phyloP scores from a whole-genome alignment of 2,113 vertebrate species.

The Dendropsophus ebraccatus region DNA sequence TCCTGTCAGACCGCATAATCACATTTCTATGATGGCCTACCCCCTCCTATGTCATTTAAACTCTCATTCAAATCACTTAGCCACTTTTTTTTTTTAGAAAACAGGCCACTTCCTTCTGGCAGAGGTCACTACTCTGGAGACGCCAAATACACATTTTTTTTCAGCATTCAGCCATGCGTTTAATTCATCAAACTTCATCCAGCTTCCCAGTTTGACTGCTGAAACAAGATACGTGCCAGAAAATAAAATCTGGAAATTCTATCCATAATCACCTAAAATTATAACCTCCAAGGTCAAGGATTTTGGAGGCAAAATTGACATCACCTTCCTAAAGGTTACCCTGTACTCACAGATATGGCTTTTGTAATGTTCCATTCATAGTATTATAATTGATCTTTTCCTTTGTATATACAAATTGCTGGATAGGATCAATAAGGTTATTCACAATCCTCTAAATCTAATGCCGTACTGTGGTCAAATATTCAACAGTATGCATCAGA shows the following conservation, averaged over 20 bases:
- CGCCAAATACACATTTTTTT: neutral
- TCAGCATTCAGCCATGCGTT: neutral
- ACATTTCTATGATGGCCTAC: neutral
- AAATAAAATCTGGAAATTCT: neutral
- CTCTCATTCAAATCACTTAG: neutral
- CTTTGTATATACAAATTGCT: neutral
- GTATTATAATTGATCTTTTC: neutral
- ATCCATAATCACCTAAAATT: neutral
- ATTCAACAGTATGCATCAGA: too few species aligned
- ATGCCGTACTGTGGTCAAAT: too few species aligned
- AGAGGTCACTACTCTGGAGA: constrained; percentile 8
- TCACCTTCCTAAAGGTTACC: neutral
- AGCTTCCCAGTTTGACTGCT: neutral
- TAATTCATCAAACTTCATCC: neutral
- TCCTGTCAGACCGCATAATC: neutral
- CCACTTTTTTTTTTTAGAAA: neutral
- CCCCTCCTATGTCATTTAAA: neutral
- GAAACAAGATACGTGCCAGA: neutral
- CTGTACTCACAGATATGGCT: neutral
- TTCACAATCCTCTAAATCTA: too few species aligned
- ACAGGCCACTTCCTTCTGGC: neutral
- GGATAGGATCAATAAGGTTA: too few species aligned
- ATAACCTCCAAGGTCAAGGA: neutral
- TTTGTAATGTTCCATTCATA: neutral
- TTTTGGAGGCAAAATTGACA: neutral